Percentiles rank a stretch among this genome's conserved stretches.
These are phyloP conservation scores for Pelodiscus sinensis DNA, from an alignment of 2,113 vertebrate species.

Conservation along the genomic window DNA sequence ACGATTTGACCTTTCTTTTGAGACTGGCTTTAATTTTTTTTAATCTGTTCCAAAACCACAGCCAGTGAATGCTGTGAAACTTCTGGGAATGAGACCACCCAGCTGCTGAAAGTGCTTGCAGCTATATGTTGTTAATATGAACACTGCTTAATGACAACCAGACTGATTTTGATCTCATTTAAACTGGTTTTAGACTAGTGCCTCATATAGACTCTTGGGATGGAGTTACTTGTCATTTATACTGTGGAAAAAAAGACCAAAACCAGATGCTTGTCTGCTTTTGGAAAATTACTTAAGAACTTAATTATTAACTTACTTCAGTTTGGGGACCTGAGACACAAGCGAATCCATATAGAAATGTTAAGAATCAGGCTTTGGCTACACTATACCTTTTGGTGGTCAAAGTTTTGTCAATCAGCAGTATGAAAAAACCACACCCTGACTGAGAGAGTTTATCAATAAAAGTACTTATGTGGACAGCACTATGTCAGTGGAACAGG, in stretches of 20 bases:
- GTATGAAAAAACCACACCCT: too few species aligned
- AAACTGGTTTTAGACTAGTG: not conserved
- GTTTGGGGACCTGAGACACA: not conserved
- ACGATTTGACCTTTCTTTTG: not conserved
- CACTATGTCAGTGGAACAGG: too few species aligned
- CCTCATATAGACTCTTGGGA: not conserved
- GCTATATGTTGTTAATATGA: not conserved
- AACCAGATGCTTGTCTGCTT: too few species aligned
- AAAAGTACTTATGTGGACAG: too few species aligned
- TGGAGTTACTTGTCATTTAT: not conserved
- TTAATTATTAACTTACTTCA: not conserved
- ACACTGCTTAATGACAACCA: not conserved
- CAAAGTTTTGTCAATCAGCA: too few species aligned
- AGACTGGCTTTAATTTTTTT: not conserved
- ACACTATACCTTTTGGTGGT: too few species aligned
- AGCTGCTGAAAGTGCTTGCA: not conserved
- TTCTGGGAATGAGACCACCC: not conserved
- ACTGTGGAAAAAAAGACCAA: not conserved
- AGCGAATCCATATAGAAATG: not conserved
- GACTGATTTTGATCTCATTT: not conserved
- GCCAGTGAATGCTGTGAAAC: not conserved
- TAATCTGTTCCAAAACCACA: not conserved
- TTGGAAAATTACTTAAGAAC: too few species aligned
- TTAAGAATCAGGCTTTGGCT: not conserved
- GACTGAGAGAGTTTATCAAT: too few species aligned